Percentiles rank a stretch among this genome's conserved stretches.
phyloP scores from a whole-genome alignment of 2,113 vertebrate genomes.

The Dipodomys spectabilis region DNA sequence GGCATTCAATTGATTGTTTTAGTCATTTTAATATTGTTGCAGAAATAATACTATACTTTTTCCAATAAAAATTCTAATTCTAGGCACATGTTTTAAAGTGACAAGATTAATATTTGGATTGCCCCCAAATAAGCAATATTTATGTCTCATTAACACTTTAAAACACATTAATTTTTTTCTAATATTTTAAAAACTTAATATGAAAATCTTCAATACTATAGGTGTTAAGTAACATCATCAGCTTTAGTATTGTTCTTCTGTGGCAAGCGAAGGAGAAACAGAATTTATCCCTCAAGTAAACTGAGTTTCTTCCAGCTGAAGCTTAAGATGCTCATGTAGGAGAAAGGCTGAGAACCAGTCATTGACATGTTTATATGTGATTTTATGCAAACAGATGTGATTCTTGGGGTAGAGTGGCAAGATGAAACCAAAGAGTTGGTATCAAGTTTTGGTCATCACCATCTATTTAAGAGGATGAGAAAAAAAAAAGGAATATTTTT shows the following conservation, averaged over 20 bases:
- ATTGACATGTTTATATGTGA: neutral
- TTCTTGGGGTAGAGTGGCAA: neutral
- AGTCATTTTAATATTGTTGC: neutral
- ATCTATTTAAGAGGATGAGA: neutral
- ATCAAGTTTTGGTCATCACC: neutral
- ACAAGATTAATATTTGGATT: conserved; percentile 35
- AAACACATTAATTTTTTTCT: neutral
- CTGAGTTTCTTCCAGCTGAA: neutral
- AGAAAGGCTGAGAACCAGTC: neutral
- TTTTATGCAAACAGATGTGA: neutral
- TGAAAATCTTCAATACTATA: neutral
- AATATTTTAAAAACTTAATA: conserved; percentile 36
- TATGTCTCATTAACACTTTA: neutral
- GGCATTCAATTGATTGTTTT: neutral
- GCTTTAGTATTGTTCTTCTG: neutral
- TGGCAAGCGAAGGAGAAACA: neutral
- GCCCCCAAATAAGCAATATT: conserved; percentile 10
- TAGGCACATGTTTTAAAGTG: neutral
- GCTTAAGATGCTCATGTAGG: neutral
- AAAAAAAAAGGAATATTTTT: neutral
- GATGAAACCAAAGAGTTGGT: neutral
- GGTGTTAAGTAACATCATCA: neutral
- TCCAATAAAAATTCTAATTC: conserved; percentile 4
- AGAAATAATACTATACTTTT: neutral
- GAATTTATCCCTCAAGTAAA: neutral